These are phyloP conservation scores for Poecile atricapillus DNA, from an alignment of 2,113 vertebrate species.

Conservation along the genomic window DNA sequence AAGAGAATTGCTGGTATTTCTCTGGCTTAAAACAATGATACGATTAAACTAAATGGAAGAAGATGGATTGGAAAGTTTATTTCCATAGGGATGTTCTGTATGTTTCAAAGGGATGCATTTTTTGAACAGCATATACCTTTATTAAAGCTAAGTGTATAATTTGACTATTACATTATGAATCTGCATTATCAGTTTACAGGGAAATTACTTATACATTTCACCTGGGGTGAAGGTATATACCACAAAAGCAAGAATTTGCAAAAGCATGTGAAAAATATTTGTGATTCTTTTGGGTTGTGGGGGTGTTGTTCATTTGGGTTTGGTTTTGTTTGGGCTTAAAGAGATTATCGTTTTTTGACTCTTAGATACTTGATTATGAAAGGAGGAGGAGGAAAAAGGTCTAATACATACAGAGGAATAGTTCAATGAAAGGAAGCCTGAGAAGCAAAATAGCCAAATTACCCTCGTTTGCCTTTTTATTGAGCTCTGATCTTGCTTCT, in stretches of 20 bases:
- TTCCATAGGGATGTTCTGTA: not conserved
- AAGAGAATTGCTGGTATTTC: not conserved
- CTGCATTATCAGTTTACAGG: not conserved
- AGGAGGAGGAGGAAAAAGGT: not conserved
- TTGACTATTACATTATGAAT: not conserved
- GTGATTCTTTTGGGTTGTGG: not conserved
- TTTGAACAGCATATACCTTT: not conserved
- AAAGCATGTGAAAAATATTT: not conserved
- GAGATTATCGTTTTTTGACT: not conserved
- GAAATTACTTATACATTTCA: not conserved
- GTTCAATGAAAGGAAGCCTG: not conserved
- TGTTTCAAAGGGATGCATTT: not conserved
- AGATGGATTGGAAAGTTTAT: not conserved
- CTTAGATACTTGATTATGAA: not conserved
- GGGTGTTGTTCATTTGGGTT: not conserved
- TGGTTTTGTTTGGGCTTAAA: not conserved
- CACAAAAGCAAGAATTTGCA: not conserved
- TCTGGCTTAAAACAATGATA: not conserved
- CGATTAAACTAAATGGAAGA: not conserved
- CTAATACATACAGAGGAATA: not conserved
- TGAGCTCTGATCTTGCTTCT: slow-evolving; percentile 82
- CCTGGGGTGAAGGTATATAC: not conserved
- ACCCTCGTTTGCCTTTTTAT: slow-evolving; percentile 79
- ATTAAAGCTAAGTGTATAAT: not conserved
- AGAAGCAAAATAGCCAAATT: slow-evolving; percentile 1